Conservation (phyloP, 2,797 vertebrate genomes). For the Anomalospiza imberbis region DNA sequence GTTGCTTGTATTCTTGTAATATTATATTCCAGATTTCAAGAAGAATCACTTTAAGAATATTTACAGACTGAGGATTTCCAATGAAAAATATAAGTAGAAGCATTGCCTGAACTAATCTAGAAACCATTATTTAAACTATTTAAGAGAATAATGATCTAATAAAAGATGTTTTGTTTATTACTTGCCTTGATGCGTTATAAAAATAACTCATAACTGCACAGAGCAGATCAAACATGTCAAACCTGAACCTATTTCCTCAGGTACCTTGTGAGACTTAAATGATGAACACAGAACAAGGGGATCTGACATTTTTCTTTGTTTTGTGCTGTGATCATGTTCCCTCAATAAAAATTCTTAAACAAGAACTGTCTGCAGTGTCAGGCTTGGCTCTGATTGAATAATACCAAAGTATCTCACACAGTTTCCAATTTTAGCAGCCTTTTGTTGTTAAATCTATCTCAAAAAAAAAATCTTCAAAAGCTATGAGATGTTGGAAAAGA, state of each 20-base stretch:
- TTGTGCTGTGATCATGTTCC: slow-evolving; percentile 28
- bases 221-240: slow-evolving; percentile 27
- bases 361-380: slow-evolving; percentile 24
- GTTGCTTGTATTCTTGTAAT: not conserved
- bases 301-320: slow-evolving; percentile 25
- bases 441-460: not conserved
- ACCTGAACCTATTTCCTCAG: not conserved
- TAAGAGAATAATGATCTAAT: not conserved
- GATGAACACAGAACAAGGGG: not conserved
- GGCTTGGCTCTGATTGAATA: not conserved
- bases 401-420: not conserved
- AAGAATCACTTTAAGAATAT: not conserved
- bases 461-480: slow-evolving; percentile 12
- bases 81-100: not conserved
- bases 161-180: slow-evolving; percentile 6
- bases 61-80: not conserved
- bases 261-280: not conserved
- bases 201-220: slow-evolving; percentile 24
- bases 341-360: slow-evolving; percentile 22
- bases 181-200: not conserved
- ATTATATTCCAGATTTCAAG: not conserved
- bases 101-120: not conserved
- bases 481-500: not conserved
- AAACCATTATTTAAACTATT: not conserved
- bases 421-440: slow-evolving; percentile 42